phyloP scores from a whole-genome alignment of 2,113 vertebrate genomes.

The Epinephelus cyanopodus region DNA sequence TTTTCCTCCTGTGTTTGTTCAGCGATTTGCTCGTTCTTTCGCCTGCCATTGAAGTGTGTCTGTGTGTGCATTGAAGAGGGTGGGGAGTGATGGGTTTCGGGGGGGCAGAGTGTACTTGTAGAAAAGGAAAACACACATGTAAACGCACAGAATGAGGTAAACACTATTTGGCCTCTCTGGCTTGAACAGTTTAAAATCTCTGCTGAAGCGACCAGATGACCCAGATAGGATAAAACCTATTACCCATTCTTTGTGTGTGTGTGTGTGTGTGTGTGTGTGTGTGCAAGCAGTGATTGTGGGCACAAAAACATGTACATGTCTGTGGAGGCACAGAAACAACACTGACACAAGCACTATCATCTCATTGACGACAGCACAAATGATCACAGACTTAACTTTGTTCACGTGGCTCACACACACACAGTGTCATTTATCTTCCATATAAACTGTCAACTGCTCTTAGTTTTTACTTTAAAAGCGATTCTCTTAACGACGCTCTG shows the following conservation, averaged over 20 bases:
- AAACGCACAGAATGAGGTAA: conserved; percentile 28
- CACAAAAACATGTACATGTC: background rate
- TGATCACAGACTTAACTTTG: background rate
- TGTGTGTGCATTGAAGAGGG: conserved; percentile 26
- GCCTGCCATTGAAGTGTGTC: conserved; percentile 33
- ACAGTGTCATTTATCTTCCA: background rate
- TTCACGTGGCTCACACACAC: background rate
- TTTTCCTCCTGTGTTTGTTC: conserved; percentile 61
- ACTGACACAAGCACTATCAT: background rate
- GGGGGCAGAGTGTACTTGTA: conserved; percentile 2
- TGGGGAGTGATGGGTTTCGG: background rate
- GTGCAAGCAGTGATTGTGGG: background rate
- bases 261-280: background rate
- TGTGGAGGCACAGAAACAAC: conserved; percentile 14
- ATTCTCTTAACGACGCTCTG: no score
- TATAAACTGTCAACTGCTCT: background rate
- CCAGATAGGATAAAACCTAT: conserved; percentile 18
- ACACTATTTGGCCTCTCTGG: conserved; percentile 26
- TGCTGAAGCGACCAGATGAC: conserved; percentile 36
- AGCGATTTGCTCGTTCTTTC: conserved; percentile 36
- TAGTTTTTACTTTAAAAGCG: background rate
- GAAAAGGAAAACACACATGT: conserved; percentile 34
- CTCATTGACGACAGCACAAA: background rate
- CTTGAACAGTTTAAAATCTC: conserved; percentile 18
- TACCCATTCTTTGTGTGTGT: background rate